Conservation (phyloP, 2,888 invertebrate species). For the Cyclophora punctaria region DNA sequence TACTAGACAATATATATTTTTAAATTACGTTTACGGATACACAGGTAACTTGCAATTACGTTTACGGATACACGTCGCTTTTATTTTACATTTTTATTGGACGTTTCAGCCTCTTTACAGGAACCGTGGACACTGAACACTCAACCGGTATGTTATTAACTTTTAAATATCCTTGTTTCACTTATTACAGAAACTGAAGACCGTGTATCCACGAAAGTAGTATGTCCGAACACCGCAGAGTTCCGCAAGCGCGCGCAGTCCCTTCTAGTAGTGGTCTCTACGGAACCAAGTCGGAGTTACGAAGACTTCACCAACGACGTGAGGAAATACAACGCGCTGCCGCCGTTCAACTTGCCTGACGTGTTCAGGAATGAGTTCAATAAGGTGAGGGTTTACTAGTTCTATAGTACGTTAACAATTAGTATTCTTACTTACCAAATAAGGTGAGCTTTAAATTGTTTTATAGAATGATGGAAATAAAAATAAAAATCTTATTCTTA, state of each 20-base stretch:
- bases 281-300: slow-evolving; percentile 84
- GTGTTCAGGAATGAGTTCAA: slow-evolving; percentile 69
- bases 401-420: neutral
- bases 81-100: no score
- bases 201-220: slow-evolving; percentile 61
- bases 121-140: no score
- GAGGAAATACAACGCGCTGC: slow-evolving; percentile 82
- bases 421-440: neutral
- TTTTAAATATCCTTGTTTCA: no score
- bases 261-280: slow-evolving; percentile 90
- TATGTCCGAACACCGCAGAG: slow-evolving; percentile 73
- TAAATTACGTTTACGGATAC: neutral
- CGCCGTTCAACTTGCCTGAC: slow-evolving; percentile 87
- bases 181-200: slow-evolving; percentile 52
- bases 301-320: slow-evolving; percentile 87
- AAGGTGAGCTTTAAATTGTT: neutral
- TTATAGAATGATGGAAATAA: neutral
- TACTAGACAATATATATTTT: neutral
- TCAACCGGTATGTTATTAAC: no score
- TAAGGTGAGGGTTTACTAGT: slow-evolving; percentile 54
- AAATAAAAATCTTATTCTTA: neutral
- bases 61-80: no score
- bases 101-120: no score
- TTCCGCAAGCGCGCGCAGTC: slow-evolving; percentile 85
- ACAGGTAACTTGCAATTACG: no score